A percentile compares a stretch with the other conserved stretches of the same genome.
These are phyloP conservation scores for Coendou prehensilis DNA, from an alignment of 2,797 vertebrate genomes.

Conservation along the genomic window DNA sequence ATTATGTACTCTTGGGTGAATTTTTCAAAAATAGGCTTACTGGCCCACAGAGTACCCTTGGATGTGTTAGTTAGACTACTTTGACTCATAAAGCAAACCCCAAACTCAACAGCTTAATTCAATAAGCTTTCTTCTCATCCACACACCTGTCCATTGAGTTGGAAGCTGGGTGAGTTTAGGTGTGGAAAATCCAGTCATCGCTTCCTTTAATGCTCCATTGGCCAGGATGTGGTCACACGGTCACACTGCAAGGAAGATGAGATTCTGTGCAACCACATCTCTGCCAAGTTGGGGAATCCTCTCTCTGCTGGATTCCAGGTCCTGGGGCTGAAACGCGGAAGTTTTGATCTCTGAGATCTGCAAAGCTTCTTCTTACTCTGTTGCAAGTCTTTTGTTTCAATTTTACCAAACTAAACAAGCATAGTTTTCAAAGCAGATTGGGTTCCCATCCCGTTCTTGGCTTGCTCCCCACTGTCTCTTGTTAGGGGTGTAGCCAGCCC, in stretches of 20 bases:
- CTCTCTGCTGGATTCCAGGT: neutral
- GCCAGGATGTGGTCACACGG: neutral
- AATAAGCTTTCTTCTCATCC: neutral
- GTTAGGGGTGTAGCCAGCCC: neutral
- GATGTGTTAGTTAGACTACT: neutral
- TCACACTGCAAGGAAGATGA: neutral
- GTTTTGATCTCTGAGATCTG: neutral
- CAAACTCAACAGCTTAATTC: neutral
- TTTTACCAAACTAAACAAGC: neutral
- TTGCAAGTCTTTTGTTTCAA: neutral
- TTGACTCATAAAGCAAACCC: neutral
- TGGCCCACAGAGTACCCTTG: no score
- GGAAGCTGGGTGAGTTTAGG: neutral
- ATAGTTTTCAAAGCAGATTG: neutral
- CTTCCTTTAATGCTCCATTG: neutral
- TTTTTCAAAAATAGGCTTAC: neutral
- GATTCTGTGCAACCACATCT: rapidly evolving
- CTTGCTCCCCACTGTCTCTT: neutral
- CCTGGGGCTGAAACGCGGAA: neutral
- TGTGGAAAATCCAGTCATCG: neutral
- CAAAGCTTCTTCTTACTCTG: neutral
- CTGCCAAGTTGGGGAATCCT: neutral
- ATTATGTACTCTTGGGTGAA: neutral
- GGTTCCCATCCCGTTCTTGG: neutral
- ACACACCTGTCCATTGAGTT: neutral